These are phyloP conservation scores for Taxidea taxus DNA, from an alignment of 2,113 vertebrate species.

Conservation along the genomic window DNA sequence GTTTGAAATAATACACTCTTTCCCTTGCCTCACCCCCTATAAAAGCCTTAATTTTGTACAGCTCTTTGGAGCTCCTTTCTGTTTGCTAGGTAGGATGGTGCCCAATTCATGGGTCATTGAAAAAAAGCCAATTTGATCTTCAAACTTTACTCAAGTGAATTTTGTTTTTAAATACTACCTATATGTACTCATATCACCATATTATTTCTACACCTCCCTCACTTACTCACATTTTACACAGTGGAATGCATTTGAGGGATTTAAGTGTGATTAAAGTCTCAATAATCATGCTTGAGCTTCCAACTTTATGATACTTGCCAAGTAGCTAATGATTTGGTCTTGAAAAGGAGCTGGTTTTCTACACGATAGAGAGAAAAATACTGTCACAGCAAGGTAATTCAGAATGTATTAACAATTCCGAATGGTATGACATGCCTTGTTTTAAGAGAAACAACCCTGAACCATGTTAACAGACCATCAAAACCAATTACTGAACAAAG, in stretches of 20 bases:
- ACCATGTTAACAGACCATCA: slow-evolving; percentile 51
- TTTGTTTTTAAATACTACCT: background rate
- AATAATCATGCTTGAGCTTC: background rate
- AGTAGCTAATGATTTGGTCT: background rate
- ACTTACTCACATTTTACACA: background rate
- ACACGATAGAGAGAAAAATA: slow-evolving; percentile 44
- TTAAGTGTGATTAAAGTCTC: background rate
- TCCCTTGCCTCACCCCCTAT: background rate
- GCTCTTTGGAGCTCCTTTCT: background rate
- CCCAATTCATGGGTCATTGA: background rate
- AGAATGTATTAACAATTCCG: slow-evolving; percentile 71
- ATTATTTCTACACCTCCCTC: too few relatives aligned
- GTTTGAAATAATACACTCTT: background rate
- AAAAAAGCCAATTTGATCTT: background rate
- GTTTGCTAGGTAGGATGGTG: background rate
- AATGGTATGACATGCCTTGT: slow-evolving; percentile 25
- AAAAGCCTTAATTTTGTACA: background rate
- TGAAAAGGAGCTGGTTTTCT: slow-evolving; percentile 35
- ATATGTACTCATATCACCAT: background rate
- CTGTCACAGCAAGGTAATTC: slow-evolving; percentile 54
- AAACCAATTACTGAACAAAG: slow-evolving; percentile 71
- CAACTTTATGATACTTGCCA: background rate
- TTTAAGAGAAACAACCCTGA: slow-evolving; percentile 72
- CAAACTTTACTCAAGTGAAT: background rate
- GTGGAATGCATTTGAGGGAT: background rate